Conservation (phyloP, 2,797 vertebrate genomes). For the Mastacembelus armatus region DNA sequence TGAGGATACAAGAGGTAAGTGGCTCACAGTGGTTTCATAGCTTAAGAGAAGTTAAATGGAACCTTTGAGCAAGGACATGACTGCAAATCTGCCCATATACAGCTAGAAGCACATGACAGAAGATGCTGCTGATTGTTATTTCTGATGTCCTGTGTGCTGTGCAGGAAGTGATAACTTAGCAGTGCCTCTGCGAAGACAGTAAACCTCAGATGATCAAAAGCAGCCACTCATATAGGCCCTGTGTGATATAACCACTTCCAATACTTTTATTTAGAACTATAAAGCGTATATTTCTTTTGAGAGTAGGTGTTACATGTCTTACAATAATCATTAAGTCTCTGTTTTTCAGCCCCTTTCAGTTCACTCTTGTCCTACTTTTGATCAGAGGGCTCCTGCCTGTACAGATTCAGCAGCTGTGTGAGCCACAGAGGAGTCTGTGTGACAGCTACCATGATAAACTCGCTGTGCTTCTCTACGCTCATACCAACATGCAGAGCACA, state of each 20-base stretch:
- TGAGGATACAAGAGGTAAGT: constrained; percentile 73
- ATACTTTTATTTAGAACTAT: too few relatives aligned
- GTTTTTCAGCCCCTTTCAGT: neutral
- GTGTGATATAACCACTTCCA: too few relatives aligned
- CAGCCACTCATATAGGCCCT: neutral
- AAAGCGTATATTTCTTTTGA: neutral
- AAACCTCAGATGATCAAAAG: neutral
- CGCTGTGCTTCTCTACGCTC: constrained; percentile 27
- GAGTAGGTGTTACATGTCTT: neutral
- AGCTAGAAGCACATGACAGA: neutral
- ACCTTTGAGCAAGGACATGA: neutral
- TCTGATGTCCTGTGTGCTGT: neutral
- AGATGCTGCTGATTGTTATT: constrained; percentile 3
- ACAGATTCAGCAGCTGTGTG: constrained; percentile 8
- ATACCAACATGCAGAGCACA: constrained; percentile 34
- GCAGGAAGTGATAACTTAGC: neutral
- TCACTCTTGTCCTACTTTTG: constrained; percentile 50
- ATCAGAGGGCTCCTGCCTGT: constrained; percentile 10
- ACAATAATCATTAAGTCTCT: neutral
- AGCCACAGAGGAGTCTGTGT: constrained; percentile 48
- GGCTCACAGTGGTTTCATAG: constrained; percentile 19
- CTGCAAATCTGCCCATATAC: neutral
- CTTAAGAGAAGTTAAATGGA: constrained; percentile 12
- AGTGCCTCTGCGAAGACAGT: neutral
- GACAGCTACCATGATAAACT: constrained; percentile 58